Evolutionary conservation across 2,797 vertebrate species (phyloP).

Genomic region (Manis crassicaudata): DNA sequence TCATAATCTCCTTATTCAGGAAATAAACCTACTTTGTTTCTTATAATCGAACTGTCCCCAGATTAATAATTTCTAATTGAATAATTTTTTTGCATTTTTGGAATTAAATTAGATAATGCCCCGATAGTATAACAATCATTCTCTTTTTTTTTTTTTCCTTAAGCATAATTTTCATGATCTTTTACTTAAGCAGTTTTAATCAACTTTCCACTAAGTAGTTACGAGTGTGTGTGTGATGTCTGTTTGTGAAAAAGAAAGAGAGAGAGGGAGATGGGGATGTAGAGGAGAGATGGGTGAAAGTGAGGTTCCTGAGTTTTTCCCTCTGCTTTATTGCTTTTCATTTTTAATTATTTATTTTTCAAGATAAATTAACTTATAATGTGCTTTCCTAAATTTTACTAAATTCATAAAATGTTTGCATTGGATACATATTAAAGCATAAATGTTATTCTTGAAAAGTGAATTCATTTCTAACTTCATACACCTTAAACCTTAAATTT

Average conservation of each 20-base stretch:
- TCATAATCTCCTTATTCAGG: slow-evolving; percentile 32
- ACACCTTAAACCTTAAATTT: background rate
- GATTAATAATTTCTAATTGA: background rate
- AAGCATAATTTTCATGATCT: background rate
- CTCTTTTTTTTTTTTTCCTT: background rate
- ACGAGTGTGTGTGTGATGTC: background rate
- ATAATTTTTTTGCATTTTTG: slow-evolving; percentile 1
- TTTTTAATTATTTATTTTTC: slow-evolving; percentile 33
- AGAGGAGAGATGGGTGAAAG: background rate
- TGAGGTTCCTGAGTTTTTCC: background rate
- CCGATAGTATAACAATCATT: background rate
- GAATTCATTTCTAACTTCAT: background rate
- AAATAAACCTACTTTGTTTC: background rate
- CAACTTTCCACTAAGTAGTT: background rate
- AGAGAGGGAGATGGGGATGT: no score
- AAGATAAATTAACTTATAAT: background rate
- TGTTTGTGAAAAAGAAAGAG: background rate
- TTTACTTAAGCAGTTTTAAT: slow-evolving; percentile 13
- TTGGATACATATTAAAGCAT: background rate
- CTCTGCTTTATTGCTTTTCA: background rate
- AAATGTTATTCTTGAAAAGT: slow-evolving; percentile 2
- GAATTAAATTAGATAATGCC: background rate
- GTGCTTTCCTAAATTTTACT: background rate
- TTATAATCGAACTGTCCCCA: background rate
- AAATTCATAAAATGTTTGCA: background rate